Conservation (phyloP, 2,797 vertebrate genomes). For the Florisuga fusca region DNA sequence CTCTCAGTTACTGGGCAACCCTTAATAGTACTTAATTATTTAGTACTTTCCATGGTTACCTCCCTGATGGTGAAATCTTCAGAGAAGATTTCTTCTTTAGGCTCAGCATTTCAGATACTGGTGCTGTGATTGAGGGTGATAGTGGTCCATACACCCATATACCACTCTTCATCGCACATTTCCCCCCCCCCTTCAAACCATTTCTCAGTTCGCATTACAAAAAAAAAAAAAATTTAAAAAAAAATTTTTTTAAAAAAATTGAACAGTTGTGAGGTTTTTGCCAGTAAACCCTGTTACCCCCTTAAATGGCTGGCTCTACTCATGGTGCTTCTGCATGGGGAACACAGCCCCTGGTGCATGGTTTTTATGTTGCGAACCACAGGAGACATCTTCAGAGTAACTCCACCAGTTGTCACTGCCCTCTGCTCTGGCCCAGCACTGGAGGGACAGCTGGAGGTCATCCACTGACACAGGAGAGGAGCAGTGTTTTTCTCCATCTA, state of each 20-base stretch:
- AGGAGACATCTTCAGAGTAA: fast-evolving
- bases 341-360: fast-evolving
- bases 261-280: not conserved
- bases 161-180: not conserved
- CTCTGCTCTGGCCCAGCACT: fast-evolving
- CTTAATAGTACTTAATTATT: slow-evolving; percentile 60
- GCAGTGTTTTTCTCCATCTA: not conserved
- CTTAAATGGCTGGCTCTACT: not conserved
- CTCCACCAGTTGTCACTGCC: fast-evolving
- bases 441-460: not conserved
- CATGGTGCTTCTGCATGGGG: not conserved
- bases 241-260: no score
- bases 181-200: not conserved
- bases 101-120: not conserved
- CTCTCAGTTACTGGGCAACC: slow-evolving; percentile 57
- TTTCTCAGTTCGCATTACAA: not conserved
- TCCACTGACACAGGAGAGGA: not conserved
- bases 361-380: not conserved
- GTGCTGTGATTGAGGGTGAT: not conserved
- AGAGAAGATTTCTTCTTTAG: not conserved
- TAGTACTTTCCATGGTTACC: slow-evolving; percentile 57
- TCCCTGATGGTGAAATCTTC: not conserved
- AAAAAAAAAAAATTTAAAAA: not conserved
- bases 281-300: not conserved
- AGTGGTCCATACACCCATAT: no score